These are phyloP conservation scores for Troides helena DNA, from an alignment of 2,888 invertebrate genomes.

Conservation along the genomic window DNA sequence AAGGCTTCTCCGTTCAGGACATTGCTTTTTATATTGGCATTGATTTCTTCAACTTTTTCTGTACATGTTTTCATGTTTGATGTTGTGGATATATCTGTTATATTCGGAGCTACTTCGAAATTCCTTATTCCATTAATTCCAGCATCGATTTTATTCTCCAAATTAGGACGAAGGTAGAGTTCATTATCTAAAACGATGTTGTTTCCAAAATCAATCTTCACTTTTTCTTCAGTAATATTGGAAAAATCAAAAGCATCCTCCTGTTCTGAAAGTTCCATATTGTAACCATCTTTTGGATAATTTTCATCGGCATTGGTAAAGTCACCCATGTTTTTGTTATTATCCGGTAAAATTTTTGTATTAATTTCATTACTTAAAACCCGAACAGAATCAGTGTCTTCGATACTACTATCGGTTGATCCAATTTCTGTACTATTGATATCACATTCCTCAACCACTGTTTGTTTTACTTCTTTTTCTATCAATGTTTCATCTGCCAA, in stretches of 20 bases:
- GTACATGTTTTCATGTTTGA: background rate
- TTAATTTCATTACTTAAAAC: background rate
- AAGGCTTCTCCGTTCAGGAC: background rate
- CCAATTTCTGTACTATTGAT: background rate
- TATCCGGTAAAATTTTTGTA: background rate
- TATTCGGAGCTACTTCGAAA: background rate
- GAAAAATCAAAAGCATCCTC: background rate
- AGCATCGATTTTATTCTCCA: background rate
- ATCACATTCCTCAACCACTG: background rate
- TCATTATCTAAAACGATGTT: background rate
- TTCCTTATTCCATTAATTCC: background rate
- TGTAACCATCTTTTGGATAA: slow-evolving; percentile 2
- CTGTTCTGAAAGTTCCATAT: background rate
- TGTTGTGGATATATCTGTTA: background rate
- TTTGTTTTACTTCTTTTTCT: background rate
- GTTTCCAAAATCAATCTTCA: slow-evolving; percentile 8
- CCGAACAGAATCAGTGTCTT: background rate
- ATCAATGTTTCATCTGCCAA: background rate
- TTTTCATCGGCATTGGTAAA: background rate
- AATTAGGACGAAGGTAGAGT: background rate
- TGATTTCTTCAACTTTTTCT: background rate
- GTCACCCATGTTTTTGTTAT: background rate
- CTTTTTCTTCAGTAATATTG: background rate
- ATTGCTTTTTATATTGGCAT: background rate
- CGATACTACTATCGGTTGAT: background rate